Evolutionary conservation across 2,888 invertebrate genomes (phyloP), one percentile per base, ranked within the genome.

Genomic region (Dilophus febrilis): DNA sequence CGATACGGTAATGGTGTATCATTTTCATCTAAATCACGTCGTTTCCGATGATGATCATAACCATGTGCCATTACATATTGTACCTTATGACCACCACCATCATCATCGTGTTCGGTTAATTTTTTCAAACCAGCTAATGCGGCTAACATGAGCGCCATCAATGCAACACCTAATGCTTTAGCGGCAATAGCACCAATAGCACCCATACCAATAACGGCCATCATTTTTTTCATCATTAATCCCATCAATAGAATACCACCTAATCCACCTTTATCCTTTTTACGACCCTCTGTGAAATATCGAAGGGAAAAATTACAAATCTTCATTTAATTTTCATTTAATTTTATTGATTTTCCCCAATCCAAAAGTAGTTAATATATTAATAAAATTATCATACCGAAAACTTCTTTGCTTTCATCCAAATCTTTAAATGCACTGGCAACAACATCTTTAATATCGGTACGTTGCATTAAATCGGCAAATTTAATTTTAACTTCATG

Each of bases 41-140:
- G 51, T 10, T 60, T 51, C 13, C 57, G 51, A 8, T 58, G 47
- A 43, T 57, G 59, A 19, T 54, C 55, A 19, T 54, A 54, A 35
- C 56, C 55, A 28, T 44, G 44, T 12, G 54, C 52, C 18, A 53
- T 50, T 64, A 74, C 45, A 66, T 72, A 54, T 58, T 62, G 60
- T 28, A 73, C 59, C 49, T 72, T 72, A 46, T 72, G 72, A 29
- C 52, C 51, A 45, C 22, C 19, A 5, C 56, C 64, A 49, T 58
- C 60, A 44, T 47, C 67, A 40, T 71, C 69, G 35, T 64, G 60
- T 5, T 72, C 73, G 0, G 77, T 60, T 40, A 81, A 58, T 45
- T 80, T 77, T 63, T 84, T 84, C 32, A 80, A 64, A 3, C 80
- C 83, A 2, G 83, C 69, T 32, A 84, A 68, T n/a, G 74, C 67